These are phyloP conservation scores for Donacobius atricapilla DNA, from an alignment of 2,113 vertebrate species.

Conservation along the genomic window DNA sequence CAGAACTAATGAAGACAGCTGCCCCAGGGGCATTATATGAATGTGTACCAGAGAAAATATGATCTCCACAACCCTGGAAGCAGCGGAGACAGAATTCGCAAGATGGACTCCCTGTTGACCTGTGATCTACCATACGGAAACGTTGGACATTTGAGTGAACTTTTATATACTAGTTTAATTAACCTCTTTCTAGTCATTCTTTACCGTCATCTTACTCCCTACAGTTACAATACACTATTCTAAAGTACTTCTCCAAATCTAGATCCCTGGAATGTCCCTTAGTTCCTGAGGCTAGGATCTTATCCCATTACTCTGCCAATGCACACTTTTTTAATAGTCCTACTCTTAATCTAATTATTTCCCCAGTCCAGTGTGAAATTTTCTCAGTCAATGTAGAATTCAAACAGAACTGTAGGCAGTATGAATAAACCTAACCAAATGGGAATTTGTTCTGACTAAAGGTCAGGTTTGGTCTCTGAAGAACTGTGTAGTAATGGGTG, in stretches of 20 bases:
- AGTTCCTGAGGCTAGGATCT: neutral
- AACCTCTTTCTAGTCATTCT: neutral
- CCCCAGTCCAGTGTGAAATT: neutral
- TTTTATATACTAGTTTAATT: neutral
- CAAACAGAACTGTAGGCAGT: conserved; percentile 10
- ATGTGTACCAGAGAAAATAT: neutral
- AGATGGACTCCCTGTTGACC: neutral
- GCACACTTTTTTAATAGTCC: neutral
- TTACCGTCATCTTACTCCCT: neutral
- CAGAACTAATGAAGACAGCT: neutral
- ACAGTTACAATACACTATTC: neutral
- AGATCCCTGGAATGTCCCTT: neutral
- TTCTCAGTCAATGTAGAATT: neutral
- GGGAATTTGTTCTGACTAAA: conserved; percentile 25
- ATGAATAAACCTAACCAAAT: conserved; percentile 11
- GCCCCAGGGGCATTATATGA: neutral
- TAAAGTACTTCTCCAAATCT: neutral
- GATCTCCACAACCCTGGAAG: neutral
- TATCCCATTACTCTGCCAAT: neutral
- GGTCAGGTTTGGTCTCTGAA: conserved; percentile 18
- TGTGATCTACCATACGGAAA: neutral
- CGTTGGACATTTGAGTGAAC: neutral
- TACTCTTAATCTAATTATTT: conserved; percentile 2
- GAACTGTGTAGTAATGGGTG: neutral
- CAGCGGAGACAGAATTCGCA: neutral